Evolutionary conservation across 2,888 invertebrate genomes (phyloP), one percentile per base, ranked within the genome.

Genomic region (Callinectes sapidus): DNA sequence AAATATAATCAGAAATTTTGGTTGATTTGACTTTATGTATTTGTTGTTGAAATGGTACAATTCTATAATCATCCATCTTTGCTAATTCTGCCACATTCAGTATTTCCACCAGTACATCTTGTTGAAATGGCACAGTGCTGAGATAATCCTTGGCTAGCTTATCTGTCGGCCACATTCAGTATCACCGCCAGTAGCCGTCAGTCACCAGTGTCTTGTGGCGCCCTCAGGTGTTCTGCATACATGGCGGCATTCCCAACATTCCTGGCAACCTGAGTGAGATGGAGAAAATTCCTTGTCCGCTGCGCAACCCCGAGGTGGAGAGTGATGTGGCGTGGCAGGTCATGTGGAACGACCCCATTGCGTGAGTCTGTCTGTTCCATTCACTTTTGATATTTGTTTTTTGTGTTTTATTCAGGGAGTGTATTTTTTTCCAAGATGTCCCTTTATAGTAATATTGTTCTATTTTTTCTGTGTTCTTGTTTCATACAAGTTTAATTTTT

Each of bases 301-400:
- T 98, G 81, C 95, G 96, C 42, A 96, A 97, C 92, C 97, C 97
- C 0, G 97, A 97, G 87, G 96, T 96, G 81, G 97, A 97, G 95
- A 97, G 97, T 95, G 96, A 97, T n/a, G 96, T 97, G 91, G 97
- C 97, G 1, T 98, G 97, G 97, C 97, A 98, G 95, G 96, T 98
- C 39, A 96, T 98, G 96, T 98, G 98, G 98, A 97, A 97, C 95
- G 98, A 98, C 95, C 97, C 97, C 0, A 95, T 97, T 90, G 96
- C 96, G 96, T 96, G 95, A 95, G 95, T 94, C 14, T 16, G 23
- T 5, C 5, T 61, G 61, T 23, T 5, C 3, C 0, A 5, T 61
- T 61, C 16, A 18, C 18, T 39, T 61, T 32, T 89, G 13, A 61
- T n/a, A n/a, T n/a, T 23, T 23, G 48, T 61, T 48, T 48, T 23